phyloP scores from a whole-genome alignment of 2,888 invertebrate species.

The Eupithecia abbreviata region DNA sequence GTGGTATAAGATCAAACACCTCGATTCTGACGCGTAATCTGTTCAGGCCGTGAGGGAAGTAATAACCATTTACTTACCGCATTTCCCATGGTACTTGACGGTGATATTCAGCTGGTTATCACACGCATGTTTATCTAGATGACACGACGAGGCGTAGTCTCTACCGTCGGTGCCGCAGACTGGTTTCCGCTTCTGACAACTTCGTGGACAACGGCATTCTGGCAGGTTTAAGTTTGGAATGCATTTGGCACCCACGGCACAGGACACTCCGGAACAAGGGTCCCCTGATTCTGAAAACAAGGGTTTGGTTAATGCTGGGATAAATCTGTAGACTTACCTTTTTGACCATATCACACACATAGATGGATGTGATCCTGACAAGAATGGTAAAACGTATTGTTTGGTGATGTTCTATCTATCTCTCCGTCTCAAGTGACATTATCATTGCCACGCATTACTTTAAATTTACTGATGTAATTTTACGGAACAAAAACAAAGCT shows the following conservation, averaged over 20 bases:
- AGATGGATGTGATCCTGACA: neutral
- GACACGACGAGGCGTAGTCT: conserved; percentile 93
- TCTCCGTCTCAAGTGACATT: neutral
- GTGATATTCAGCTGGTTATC: conserved; percentile 88
- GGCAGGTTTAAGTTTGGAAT: conserved; percentile 86
- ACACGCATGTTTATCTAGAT: conserved; percentile 92
- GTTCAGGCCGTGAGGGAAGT: conserved; percentile 14
- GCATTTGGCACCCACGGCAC: conserved; percentile 89
- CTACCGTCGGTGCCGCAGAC: conserved; percentile 95
- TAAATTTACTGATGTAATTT: neutral
- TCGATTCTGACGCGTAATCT: neutral
- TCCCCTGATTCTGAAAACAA: conserved; percentile 84
- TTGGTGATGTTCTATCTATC: neutral
- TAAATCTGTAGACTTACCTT: neutral
- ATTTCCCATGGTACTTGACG: conserved; percentile 92
- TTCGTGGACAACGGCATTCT: conserved; percentile 84
- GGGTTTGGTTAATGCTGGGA: neutral
- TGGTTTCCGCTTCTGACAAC: conserved; percentile 88
- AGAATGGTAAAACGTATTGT: neutral
- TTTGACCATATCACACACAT: neutral
- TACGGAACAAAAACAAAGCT: neutral
- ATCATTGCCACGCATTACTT: neutral
- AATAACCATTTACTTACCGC: conserved; percentile 86
- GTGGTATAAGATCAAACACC: neutral
- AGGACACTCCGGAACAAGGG: conserved; percentile 87